phyloP scores from a whole-genome alignment of 2,888 invertebrate species.

The Rhagium mordax region DNA sequence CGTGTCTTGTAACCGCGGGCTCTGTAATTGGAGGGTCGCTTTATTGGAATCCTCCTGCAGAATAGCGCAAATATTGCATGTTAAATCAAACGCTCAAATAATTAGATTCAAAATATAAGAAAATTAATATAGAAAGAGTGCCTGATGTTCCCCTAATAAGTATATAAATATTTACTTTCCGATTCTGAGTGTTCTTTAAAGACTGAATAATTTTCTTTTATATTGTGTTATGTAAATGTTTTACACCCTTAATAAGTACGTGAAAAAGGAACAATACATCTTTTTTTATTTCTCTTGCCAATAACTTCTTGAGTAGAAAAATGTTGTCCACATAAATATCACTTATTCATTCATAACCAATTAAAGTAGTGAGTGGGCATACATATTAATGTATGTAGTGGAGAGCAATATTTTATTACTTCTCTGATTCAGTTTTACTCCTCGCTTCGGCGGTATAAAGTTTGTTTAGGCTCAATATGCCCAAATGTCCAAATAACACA shows the following conservation, averaged over 20 bases:
- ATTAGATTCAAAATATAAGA: conserved; percentile 20
- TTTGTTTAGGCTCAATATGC: no score
- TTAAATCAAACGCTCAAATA: conserved; percentile 37
- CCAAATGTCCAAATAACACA: no score
- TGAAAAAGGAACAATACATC: background rate
- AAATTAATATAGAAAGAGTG: background rate
- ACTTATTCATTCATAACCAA: no score
- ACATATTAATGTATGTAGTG: no score
- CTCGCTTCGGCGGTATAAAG: no score
- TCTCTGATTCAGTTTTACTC: no score
- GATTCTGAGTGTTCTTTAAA: background rate
- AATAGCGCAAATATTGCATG: conserved; percentile 27
- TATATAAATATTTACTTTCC: conserved; percentile 22
- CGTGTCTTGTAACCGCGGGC: conserved; percentile 59
- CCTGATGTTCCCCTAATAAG: background rate
- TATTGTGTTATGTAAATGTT: background rate
- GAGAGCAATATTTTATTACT: no score
- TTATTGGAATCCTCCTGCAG: conserved; percentile 43
- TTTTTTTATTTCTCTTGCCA: background rate
- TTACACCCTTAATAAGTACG: background rate
- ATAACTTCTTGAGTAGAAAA: no score
- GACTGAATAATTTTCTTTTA: background rate
- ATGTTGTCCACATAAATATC: no score
- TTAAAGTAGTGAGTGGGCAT: no score
- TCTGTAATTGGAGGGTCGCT: conserved; percentile 48